Evolutionary conservation across 2,113 vertebrate species (phyloP).

Genomic region (Zosterops japonicus): DNA sequence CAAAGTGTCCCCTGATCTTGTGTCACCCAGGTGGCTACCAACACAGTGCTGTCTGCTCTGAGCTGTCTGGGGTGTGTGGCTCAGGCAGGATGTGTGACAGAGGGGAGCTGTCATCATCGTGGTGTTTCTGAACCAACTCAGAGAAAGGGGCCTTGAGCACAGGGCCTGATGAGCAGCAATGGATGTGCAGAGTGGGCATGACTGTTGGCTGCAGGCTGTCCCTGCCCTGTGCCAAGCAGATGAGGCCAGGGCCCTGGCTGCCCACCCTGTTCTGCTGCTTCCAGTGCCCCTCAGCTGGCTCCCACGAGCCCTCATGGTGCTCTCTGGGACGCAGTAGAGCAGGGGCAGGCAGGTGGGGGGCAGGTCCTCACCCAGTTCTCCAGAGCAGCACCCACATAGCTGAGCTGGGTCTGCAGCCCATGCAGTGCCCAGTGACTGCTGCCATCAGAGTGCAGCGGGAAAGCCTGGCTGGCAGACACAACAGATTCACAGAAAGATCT

Average conservation of each 20-base stretch:
- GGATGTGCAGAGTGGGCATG: rapidly evolving
- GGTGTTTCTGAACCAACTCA: background rate
- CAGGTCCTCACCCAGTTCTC: background rate
- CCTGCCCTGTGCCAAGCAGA: background rate
- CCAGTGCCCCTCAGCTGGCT: background rate
- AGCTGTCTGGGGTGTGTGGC: rapidly evolving
- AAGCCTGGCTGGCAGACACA: background rate
- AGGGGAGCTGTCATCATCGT: rapidly evolving
- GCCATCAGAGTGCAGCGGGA: background rate
- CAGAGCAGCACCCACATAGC: background rate
- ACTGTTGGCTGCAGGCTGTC: background rate
- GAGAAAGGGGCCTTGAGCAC: background rate
- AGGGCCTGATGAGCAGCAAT: background rate
- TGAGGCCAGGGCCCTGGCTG: background rate
- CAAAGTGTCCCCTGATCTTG: background rate
- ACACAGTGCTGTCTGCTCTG: background rate
- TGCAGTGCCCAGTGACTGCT: background rate
- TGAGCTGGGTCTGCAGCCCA: background rate
- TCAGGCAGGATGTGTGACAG: background rate
- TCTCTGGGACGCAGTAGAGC: background rate
- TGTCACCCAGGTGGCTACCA: background rate
- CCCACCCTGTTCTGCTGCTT: background rate
- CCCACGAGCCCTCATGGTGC: rapidly evolving
- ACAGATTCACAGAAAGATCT: background rate
- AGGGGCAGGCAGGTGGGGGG: background rate